Evolutionary conservation across 2,113 vertebrate species (phyloP).

Genomic region (Promerops cafer): DNA sequence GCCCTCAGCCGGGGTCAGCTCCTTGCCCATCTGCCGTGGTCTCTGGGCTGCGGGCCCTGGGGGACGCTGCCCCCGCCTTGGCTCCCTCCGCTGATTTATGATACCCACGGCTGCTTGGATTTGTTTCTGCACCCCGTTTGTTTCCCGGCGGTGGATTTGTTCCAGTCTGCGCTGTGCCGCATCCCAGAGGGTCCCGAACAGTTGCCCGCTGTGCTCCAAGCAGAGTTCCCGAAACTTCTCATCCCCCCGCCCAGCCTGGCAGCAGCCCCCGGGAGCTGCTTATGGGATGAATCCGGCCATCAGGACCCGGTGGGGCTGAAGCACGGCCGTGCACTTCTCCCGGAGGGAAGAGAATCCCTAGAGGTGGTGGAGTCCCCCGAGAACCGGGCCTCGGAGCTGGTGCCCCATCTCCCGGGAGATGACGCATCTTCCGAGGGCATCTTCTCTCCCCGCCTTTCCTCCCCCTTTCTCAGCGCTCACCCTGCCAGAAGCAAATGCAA

Average conservation of each 20-base stretch:
- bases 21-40: neutral
- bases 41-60: neutral
- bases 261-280: neutral
- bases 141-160: neutral
- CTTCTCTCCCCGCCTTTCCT: neutral
- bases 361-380: neutral
- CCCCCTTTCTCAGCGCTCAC: neutral
- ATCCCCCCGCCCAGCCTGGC: too few species aligned
- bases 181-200: neutral
- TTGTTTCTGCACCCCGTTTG: neutral
- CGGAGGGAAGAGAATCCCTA: accelerated
- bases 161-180: neutral
- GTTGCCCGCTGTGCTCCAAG: neutral
- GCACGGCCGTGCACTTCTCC: neutral
- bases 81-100: neutral
- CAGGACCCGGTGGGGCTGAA: neutral
- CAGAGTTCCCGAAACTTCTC: too few species aligned
- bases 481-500: neutral
- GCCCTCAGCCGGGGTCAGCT: neutral
- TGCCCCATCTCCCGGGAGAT: neutral
- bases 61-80: too few species aligned
- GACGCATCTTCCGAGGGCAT: neutral
- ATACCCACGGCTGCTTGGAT: neutral
- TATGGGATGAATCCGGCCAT: neutral
- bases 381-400: neutral